These are phyloP conservation scores for Crotalus tigris DNA, from an alignment of 2,113 vertebrate genomes.

Conservation along the genomic window DNA sequence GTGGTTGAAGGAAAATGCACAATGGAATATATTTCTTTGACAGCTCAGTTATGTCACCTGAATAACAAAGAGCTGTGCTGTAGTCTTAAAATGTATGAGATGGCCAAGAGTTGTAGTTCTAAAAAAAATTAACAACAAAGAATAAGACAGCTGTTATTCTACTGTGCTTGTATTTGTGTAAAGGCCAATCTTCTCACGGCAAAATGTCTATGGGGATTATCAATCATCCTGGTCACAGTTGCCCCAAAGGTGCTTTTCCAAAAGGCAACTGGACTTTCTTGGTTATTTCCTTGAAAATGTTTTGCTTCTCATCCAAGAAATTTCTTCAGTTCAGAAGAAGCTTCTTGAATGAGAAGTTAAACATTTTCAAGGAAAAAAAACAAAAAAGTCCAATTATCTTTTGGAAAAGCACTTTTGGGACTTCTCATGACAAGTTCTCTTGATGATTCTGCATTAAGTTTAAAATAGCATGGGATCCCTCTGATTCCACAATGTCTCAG, in stretches of 20 bases:
- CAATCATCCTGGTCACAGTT: neutral
- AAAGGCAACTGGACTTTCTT: neutral
- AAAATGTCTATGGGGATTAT: neutral
- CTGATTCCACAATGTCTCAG: neutral
- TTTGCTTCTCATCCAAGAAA: neutral
- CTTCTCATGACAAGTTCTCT: neutral
- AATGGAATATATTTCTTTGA: neutral
- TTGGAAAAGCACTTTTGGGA: neutral
- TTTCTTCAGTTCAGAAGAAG: neutral
- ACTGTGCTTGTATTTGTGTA: neutral
- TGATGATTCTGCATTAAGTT: neutral
- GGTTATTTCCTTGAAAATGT: neutral
- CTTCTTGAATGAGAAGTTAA: neutral
- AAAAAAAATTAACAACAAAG: neutral
- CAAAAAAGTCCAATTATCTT: neutral
- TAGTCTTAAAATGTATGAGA: neutral
- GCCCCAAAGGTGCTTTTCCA: neutral
- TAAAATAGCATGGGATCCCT: neutral
- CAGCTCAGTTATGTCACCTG: neutral
- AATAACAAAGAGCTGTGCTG: neutral
- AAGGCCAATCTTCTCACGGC: neutral
- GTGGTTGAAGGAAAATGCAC: neutral
- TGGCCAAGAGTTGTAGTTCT: neutral
- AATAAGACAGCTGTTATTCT: neutral
- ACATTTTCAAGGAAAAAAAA: neutral